A percentile compares a stretch with the other conserved stretches of the same genome.
Conservation (phyloP, 2,797 vertebrate species). For the Sylvilagus floridanus region DNA sequence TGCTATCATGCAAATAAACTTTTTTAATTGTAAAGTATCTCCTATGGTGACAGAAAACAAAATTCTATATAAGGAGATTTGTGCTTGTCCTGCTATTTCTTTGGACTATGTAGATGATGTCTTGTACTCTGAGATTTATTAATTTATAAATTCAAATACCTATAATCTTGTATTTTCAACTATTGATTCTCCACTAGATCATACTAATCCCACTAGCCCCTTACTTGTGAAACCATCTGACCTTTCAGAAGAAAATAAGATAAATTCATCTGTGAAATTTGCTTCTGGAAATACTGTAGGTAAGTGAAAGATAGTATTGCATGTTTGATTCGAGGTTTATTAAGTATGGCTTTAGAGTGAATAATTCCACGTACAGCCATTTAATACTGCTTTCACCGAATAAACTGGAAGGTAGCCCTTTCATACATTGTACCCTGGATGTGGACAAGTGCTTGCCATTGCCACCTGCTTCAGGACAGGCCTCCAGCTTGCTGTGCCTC, state of each 20-base stretch:
- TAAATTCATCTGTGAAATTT: conserved; percentile 95
- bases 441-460: neutral
- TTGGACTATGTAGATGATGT: conserved; percentile 38
- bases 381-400: conserved; percentile 1
- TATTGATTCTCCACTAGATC: conserved; percentile 89
- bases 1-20: conserved; percentile 22
- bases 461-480: neutral
- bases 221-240: conserved; percentile 94
- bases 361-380: conserved; percentile 9
- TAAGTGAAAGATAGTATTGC: conserved; percentile 87
- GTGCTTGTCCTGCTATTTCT: neutral
- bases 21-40: conserved; percentile 45
- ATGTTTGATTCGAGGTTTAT: conserved; percentile 43
- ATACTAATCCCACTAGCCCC: conserved; percentile 96
- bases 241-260: conserved; percentile 94
- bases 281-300: conserved; percentile 94
- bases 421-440: rapidly evolving
- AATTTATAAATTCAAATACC: conserved; percentile 53
- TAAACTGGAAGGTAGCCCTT: neutral
- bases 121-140: neutral
- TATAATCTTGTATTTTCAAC: conserved; percentile 55
- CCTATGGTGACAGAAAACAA: conserved; percentile 13
- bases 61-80: conserved; percentile 27
- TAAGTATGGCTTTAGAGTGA: conserved; percentile 54
- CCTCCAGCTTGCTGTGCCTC: neutral